Percentiles rank a stretch among this genome's conserved stretches.
Evolutionary conservation across 2,888 invertebrate species (phyloP).

Genomic region (Operophtera brumata): DNA sequence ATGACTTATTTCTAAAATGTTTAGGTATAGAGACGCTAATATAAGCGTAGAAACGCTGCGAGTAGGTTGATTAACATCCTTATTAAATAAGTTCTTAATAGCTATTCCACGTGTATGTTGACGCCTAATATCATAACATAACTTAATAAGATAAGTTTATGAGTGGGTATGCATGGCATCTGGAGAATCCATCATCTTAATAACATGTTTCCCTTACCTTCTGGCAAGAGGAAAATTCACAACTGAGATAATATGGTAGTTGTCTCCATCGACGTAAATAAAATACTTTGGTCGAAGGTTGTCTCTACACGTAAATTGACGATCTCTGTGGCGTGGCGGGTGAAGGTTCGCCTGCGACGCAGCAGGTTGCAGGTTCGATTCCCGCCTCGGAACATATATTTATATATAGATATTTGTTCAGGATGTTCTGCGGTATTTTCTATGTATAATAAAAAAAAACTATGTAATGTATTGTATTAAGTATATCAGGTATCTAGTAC

Average conservation of each 20-base stretch:
- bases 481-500: no score
- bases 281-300: no score
- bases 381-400: no score
- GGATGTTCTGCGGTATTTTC: no score
- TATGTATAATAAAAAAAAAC: no score
- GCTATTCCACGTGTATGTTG: conserved; percentile 6
- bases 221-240: neutral
- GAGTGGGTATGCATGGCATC: conserved; percentile 15
- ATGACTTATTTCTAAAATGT: no score
- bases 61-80: neutral
- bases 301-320: no score
- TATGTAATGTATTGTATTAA: no score
- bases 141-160: conserved; percentile 32
- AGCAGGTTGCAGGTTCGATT: no score
- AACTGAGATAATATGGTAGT: neutral
- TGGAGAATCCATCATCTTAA: conserved; percentile 20
- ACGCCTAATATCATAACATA: conserved; percentile 14
- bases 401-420: no score
- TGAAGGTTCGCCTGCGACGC: no score
- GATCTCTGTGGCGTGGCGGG: no score
- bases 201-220: conserved; percentile 2
- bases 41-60: neutral
- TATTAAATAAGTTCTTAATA: conserved; percentile 13
- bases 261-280: neutral
- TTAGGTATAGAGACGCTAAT: neutral